phyloP scores from a whole-genome alignment of 2,888 invertebrate species.

The Marasmarcha lunaedactyla region DNA sequence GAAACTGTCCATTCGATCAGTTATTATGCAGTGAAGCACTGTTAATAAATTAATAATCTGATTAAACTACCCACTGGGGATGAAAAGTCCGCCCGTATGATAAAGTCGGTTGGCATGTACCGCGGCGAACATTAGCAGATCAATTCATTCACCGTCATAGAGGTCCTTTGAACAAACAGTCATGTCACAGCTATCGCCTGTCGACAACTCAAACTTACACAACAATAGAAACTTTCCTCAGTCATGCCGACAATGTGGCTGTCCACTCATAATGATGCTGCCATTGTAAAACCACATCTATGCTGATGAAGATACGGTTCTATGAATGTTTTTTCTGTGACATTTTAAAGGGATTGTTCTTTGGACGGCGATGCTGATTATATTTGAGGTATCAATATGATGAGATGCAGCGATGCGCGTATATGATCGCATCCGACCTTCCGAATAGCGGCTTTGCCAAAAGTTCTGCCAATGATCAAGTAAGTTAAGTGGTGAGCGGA shows the following conservation, averaged over 20 bases:
- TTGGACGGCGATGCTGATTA: slow-evolving; percentile 8
- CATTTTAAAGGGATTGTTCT: slow-evolving; percentile 7
- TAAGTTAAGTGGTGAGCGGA: no score
- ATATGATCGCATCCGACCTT: background rate
- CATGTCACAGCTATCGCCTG: slow-evolving; percentile 44
- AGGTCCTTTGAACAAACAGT: slow-evolving; percentile 44
- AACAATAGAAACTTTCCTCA: slow-evolving; percentile 51
- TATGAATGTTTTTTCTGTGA: slow-evolving; percentile 10
- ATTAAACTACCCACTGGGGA: no score
- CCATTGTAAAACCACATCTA: slow-evolving; percentile 29
- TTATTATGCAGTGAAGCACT: no score
- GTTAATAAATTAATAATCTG: no score
- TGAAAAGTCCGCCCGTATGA: no score
- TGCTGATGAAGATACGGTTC: slow-evolving; percentile 13
- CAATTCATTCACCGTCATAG: slow-evolving; percentile 28
- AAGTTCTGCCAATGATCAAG: no score
- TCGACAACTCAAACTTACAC: slow-evolving; percentile 57
- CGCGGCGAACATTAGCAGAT: slow-evolving; percentile 23
- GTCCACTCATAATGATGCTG: slow-evolving; percentile 30
- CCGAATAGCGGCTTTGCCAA: no score
- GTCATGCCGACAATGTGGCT: slow-evolving; percentile 38
- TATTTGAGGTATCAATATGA: slow-evolving; percentile 6
- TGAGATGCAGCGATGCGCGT: background rate
- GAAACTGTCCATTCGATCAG: no score
- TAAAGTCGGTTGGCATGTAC: no score